A percentile compares a stretch with the other conserved stretches of the same genome.
These are phyloP conservation scores for Panthera uncia DNA, from an alignment of 2,113 vertebrate species.

Conservation along the genomic window DNA sequence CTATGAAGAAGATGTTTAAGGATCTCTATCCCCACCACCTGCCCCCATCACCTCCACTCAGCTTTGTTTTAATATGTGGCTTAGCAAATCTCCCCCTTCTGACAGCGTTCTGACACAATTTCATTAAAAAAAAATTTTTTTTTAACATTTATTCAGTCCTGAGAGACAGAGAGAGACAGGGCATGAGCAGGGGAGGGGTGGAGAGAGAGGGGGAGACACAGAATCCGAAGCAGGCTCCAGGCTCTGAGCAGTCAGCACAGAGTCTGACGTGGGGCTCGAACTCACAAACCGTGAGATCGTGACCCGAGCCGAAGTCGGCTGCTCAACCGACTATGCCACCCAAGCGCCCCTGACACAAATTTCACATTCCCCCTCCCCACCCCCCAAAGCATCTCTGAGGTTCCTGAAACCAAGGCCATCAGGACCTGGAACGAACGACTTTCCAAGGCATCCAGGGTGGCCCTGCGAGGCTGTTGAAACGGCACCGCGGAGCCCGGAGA, in stretches of 20 bases:
- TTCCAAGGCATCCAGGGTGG: neutral
- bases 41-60: neutral
- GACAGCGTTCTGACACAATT: neutral
- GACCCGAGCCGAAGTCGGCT: too few relatives aligned
- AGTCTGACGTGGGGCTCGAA: too few relatives aligned
- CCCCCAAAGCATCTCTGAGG: neutral
- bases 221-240: too few relatives aligned
- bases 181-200: too few relatives aligned
- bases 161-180: too few relatives aligned
- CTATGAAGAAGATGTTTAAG: neutral
- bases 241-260: too few relatives aligned
- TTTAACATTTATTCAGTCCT: too few relatives aligned
- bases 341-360: neutral
- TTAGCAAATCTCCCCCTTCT: neutral
- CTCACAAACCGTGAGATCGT: too few relatives aligned
- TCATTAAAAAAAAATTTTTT: too few relatives aligned
- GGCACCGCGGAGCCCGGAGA: neutral
- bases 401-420: neutral
- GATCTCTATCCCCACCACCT: neutral
- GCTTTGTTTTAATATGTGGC: neutral
- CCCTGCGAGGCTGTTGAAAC: neutral
- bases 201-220: too few relatives aligned
- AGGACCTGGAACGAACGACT: neutral
- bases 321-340: too few relatives aligned
- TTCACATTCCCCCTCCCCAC: neutral